These are phyloP conservation scores for Rotaria magnacalcarata DNA, from an alignment of 2,888 invertebrate species.

Conservation along the genomic window DNA sequence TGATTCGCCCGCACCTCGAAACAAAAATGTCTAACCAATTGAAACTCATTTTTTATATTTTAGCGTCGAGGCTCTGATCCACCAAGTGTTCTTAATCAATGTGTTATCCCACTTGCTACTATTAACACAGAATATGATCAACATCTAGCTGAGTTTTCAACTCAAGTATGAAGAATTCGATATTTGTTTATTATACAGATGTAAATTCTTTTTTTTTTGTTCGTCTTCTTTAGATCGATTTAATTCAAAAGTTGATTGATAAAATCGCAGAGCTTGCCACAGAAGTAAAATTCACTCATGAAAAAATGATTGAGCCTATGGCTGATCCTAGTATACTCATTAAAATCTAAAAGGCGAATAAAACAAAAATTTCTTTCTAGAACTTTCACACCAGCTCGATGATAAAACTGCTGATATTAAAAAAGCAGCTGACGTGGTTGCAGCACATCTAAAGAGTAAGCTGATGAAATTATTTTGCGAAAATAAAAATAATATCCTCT, in stretches of 20 bases:
- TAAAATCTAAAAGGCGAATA: not conserved
- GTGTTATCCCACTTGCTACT: not conserved
- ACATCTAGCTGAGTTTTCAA: not conserved
- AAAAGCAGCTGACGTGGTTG: not conserved
- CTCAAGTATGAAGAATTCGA: not conserved
- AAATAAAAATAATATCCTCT: not conserved
- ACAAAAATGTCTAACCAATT: not conserved
- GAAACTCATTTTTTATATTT: not conserved
- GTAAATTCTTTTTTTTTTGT: not conserved
- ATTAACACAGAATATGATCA: not conserved
- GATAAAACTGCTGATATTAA: not conserved
- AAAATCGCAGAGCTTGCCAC: not conserved
- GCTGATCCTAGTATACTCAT: not conserved
- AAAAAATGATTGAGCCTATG: not conserved
- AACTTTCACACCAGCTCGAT: not conserved
- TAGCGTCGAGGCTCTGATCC: not conserved
- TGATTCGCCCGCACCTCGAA: not conserved
- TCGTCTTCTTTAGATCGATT: not conserved
- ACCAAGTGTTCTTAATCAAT: not conserved
- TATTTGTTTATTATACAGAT: too few relatives aligned
- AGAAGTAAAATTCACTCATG: not conserved
- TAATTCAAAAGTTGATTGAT: not conserved
- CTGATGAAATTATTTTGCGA: not conserved
- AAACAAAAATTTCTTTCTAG: not conserved
- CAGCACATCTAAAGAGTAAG: not conserved